These are phyloP conservation scores for Alca torda DNA, from an alignment of 2,797 vertebrate species.

Conservation along the genomic window DNA sequence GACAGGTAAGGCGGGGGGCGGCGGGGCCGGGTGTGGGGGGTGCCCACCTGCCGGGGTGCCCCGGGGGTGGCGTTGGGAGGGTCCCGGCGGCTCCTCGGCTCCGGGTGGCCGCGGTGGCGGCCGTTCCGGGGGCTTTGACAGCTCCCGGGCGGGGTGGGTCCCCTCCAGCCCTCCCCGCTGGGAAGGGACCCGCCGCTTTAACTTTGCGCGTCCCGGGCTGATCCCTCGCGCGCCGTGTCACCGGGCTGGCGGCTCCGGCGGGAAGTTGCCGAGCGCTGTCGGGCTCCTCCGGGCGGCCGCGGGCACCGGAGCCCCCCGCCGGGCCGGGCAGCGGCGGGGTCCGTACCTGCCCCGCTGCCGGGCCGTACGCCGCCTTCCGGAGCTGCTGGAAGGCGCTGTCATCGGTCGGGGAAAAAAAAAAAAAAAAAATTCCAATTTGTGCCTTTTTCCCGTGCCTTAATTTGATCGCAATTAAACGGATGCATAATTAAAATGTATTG, in stretches of 20 bases:
- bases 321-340: background rate
- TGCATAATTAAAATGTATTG: constrained; percentile 81
- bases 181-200: background rate
- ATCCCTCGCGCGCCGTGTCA: background rate
- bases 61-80: background rate
- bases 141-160: background rate
- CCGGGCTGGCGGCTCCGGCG: background rate
- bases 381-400: background rate
- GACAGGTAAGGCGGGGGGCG: constrained; percentile 85
- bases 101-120: background rate
- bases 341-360: background rate
- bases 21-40: background rate
- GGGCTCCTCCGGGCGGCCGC: constrained; percentile 47
- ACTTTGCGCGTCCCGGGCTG: background rate
- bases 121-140: background rate
- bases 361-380: background rate
- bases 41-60: background rate
- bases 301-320: constrained; percentile 49
- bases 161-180: background rate
- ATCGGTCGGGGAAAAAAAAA: background rate
- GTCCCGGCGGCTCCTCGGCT: background rate
- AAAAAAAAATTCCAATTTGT: constrained; percentile 40
- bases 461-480: constrained; percentile 76
- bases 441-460: constrained; percentile 75
- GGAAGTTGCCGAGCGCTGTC: constrained; percentile 32